phyloP scores from a whole-genome alignment of 2,113 vertebrate genomes.

The Oenanthe oenanthe region DNA sequence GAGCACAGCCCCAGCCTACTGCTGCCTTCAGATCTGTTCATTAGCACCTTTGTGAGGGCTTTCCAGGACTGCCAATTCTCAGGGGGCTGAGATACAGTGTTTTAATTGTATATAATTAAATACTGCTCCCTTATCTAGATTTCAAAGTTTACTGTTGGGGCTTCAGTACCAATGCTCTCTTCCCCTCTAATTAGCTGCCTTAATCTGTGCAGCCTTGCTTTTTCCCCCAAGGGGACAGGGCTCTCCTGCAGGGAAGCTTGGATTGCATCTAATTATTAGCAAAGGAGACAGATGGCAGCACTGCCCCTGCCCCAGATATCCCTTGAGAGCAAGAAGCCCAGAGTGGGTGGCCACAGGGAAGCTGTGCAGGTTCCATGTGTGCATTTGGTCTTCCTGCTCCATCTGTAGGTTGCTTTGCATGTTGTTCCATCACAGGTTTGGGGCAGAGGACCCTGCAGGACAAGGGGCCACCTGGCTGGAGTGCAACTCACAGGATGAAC shows the following conservation, averaged over 20 bases:
- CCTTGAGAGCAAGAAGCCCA: not conserved
- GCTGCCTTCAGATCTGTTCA: not conserved
- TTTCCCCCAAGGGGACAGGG: not conserved
- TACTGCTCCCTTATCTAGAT: constrained; percentile 50
- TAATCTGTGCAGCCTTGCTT: constrained; percentile 54
- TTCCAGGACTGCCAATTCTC: constrained; percentile 10
- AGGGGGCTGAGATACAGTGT: not conserved
- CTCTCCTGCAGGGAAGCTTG: constrained; percentile 33
- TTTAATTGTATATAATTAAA: constrained; percentile 72
- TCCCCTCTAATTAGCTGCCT: constrained; percentile 62
- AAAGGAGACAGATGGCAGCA: not conserved
- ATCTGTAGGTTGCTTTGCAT: not conserved
- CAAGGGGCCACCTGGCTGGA: not conserved
- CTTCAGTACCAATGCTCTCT: not conserved
- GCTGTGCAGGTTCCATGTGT: not conserved
- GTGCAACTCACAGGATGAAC: not conserved
- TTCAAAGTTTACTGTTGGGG: constrained; percentile 52
- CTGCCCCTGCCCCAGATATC: not conserved
- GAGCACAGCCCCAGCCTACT: not conserved
- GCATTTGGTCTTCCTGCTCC: not conserved
- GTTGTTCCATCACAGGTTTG: not conserved
- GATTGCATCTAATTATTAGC: constrained; percentile 42
- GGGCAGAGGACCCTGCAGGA: not conserved
- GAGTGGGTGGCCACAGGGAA: not conserved
- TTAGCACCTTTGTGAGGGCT: constrained; percentile 5